Base-by-base conservation (phyloP, 1,140 invertebrate genomes). In the Trinorchestia longiramus region DNA sequence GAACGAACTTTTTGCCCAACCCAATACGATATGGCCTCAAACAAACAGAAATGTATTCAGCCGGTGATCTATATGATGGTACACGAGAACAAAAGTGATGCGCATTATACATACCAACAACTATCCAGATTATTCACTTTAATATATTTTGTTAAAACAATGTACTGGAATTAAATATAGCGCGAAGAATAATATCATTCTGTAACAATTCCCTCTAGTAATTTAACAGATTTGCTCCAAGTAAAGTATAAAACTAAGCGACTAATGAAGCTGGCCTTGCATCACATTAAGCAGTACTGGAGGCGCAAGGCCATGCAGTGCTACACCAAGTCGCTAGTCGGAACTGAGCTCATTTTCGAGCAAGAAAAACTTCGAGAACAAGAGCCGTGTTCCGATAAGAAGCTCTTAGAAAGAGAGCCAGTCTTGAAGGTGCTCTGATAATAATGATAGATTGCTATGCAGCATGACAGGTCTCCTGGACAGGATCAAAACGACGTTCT, bases 391-490 rank as follows among this genome's bases (percentile, higher is more conserved):
- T 3, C 36, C 62, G 62, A 77, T 77, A 77, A 77, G 62, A 77
- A 77, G 62, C 62, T 77, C 62, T 77, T 77, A 77, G 43, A 91
- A 91, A 91, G 88, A 91, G 44, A 94, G 44, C 92, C 44, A 43
- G 92, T 94, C 44, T 47, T 94, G 41, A 42, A 43, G 44, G 92
- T 40, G 6, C 44, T 94, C 43, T 47, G 92, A 94, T 94, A 94
- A 94, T 94, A 47, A 94, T 94, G 92, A 94, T 94, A 47, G 92
- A 94, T 94, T 45, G 44, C 92, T 45, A 94, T 94, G 44, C 92
- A 94, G 43, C 92, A 19, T 94, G 92, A 94, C 92, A 94, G 92
- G 92, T 47, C 92, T 94, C 92, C 92, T 45, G 44, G 41, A 44
- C 43, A n/a, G 92, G 92, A 94, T 94, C 43, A 45, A 94, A 94